Evolutionary conservation across 2,113 vertebrate species (phyloP), one percentile per base, ranked within the genome.

Genomic region (Oceanites oceanicus): DNA sequence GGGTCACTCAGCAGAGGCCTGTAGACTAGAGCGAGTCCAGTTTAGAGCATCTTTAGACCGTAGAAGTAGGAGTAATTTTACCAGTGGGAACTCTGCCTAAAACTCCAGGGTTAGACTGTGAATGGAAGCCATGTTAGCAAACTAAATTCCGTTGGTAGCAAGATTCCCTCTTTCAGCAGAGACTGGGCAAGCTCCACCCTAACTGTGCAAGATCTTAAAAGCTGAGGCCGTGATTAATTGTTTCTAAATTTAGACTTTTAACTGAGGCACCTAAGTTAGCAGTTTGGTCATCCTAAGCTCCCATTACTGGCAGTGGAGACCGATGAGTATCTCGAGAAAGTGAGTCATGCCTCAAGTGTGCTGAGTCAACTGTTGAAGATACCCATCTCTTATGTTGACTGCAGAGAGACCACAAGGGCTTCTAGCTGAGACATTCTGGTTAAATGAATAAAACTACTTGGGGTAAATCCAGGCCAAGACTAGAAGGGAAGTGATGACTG

Each of bases 331-430:
- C 94, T 93, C 2, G 2, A 95, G 93, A 93, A 58, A 78, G 58
- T 95, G 93, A 96, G 85, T 96, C 94, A 95, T 27, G 81, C 88
- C 90, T 68, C 81, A 85, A 90, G 73, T 53, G 87, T 79, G 91
- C 77, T 1, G 3, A 80, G 79, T 83, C 92, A 91, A 40, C 77
- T 78, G 80, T 14, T 71, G 77, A 61, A 85, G 77, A 62, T 70
- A 34, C 30, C 40, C 62, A 32, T 78, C 73, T 72, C 86, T 63
- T 71, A 68, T 95, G 58, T 44, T 77, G 80, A 52, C 77, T 90
- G 91, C 63, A 91, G 76, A 58, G 67, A 94, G 47, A 92, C 77
- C 94, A 82, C 36, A 7, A 79, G 74, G 49, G 58, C 49, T 94
- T 75, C 77, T 20, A 74, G n/a, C 19, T 78, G 52, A 44, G 42